A percentile compares a stretch with the other conserved stretches of the same genome.
These are phyloP conservation scores for Cathartes aura DNA, from an alignment of 2,113 vertebrate species.

Conservation along the genomic window DNA sequence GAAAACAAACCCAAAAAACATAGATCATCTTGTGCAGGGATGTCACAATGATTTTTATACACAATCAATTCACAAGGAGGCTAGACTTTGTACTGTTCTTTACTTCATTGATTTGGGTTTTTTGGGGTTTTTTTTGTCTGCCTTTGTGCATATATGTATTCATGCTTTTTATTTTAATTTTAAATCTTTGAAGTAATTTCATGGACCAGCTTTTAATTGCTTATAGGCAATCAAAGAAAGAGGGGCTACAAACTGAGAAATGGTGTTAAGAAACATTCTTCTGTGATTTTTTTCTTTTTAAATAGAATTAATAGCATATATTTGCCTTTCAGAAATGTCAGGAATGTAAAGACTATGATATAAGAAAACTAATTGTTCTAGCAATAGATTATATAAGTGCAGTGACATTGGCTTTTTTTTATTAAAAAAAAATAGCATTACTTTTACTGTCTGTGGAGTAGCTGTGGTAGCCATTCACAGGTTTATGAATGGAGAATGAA, in stretches of 20 bases:
- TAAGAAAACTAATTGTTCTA: background rate
- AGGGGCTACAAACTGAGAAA: background rate
- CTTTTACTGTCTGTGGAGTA: background rate
- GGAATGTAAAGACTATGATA: background rate
- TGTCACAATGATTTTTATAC: conserved; percentile 2
- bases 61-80: background rate
- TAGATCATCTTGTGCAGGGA: background rate
- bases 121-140: background rate
- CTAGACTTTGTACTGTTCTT: background rate
- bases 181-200: background rate
- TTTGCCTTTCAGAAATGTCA: background rate
- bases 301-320: background rate
- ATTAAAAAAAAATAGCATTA: too few species aligned
- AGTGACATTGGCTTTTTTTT: background rate
- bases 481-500: background rate
- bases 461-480: background rate
- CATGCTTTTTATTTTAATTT: background rate
- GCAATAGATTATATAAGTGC: background rate
- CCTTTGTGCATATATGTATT: background rate
- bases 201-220: background rate
- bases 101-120: background rate
- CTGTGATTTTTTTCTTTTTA: background rate
- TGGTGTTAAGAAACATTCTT: background rate
- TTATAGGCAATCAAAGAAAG: background rate
- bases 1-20: background rate